A percentile compares a stretch with the other conserved stretches of the same genome.
Conservation (phyloP, 2,888 invertebrate species). For the Lochmaea capreae region DNA sequence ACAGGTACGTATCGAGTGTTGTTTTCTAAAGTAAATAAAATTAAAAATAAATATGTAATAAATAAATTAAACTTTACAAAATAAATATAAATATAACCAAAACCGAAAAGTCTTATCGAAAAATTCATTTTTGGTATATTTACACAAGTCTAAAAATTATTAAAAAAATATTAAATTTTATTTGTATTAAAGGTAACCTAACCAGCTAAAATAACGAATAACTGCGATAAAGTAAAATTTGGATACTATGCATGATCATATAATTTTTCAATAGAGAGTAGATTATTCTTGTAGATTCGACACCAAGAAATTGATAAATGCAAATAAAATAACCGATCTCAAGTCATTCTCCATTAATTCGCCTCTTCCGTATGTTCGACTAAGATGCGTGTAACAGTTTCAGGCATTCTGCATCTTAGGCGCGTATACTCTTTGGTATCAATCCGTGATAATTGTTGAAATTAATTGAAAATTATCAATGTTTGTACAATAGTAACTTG, state of each 20-base stretch:
- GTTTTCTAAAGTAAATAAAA: slow-evolving; percentile 42
- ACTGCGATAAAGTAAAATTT: slow-evolving; percentile 23
- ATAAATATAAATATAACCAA: slow-evolving; percentile 43
- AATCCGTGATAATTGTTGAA: too few species aligned
- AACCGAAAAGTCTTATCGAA: slow-evolving; percentile 49
- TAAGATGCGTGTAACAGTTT: too few species aligned
- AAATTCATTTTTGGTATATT: slow-evolving; percentile 42
- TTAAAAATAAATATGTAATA: slow-evolving; percentile 48
- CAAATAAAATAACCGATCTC: too few species aligned
- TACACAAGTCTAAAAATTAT: slow-evolving; percentile 37
- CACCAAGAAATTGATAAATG: too few species aligned
- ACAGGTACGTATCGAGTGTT: slow-evolving; percentile 53
- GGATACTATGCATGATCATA: slow-evolving; percentile 55
- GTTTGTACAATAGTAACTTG: too few species aligned
- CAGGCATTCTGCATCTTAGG: too few species aligned
- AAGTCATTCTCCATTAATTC: too few species aligned
- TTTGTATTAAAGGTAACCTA: slow-evolving; percentile 50
- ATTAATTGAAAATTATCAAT: too few species aligned
- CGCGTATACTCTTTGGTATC: too few species aligned
- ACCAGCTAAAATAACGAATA: slow-evolving; percentile 42
- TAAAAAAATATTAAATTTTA: slow-evolving; percentile 17
- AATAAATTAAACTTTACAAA: slow-evolving; percentile 40
- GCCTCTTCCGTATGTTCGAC: too few species aligned
- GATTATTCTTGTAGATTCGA: too few species aligned
- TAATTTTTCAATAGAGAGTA: slow-evolving; percentile 19